phyloP scores from a whole-genome alignment of 2,797 vertebrate genomes.

The Ceyx erithaca region DNA sequence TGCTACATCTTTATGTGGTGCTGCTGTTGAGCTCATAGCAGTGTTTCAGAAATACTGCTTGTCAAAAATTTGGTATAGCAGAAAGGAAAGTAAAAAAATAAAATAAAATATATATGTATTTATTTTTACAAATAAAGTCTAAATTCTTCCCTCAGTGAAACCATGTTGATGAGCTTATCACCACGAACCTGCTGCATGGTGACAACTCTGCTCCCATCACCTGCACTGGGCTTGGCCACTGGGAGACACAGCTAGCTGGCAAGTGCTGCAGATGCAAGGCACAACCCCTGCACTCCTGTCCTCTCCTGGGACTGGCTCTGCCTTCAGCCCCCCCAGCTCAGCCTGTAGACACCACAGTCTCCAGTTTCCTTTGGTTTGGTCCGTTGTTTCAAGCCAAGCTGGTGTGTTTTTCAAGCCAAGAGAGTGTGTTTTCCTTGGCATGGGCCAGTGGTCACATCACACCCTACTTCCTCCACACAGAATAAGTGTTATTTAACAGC shows the following conservation, averaged over 20 bases:
- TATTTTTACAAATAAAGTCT: not conserved
- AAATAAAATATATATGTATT: not conserved
- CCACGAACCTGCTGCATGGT: not conserved
- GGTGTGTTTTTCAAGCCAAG: not conserved
- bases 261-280: accelerated
- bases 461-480: conserved; percentile 65
- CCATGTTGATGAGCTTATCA: not conserved
- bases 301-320: accelerated
- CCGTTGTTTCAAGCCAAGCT: conserved; percentile 23
- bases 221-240: not conserved
- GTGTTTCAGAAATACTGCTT: conserved; percentile 3
- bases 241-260: not conserved
- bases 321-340: not conserved
- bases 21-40: not conserved
- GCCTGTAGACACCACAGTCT: not conserved
- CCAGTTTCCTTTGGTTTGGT: conserved; percentile 42
- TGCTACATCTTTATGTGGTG: not conserved
- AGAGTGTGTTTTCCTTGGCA: conserved; percentile 77
- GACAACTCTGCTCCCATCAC: not conserved
- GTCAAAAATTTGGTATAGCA: not conserved
- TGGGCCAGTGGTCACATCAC: not conserved
- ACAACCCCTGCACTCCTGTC: accelerated
- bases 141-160: not conserved
- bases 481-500: conserved; percentile 69
- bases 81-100: not conserved